Evolutionary conservation across 2,113 vertebrate species (phyloP), one percentile per base, ranked within the genome.

Genomic region (Emydocephalus ijimae): DNA sequence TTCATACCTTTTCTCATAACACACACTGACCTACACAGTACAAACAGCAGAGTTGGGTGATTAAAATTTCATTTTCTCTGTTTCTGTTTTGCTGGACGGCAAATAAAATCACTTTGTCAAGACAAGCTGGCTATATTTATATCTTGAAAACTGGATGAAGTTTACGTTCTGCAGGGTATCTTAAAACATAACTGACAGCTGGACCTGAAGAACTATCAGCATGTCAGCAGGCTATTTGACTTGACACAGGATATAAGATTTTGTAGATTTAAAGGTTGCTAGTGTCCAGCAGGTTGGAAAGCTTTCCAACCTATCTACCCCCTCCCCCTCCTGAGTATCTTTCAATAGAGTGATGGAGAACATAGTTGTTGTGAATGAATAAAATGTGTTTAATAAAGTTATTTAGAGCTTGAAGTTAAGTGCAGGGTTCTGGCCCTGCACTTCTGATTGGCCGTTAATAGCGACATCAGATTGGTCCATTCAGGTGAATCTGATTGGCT

Each of bases 101-200:
- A 94, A 91, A 89, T 29, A 89, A 69, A 91, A 86, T 23, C 29
- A 48, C 48, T 93, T 92, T 91, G 24, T 39, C 34, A 43, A 89
- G 92, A 39, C 87, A 91, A 90, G 3, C 3, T 86, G 24, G 56
- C 52, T 89, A 57, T 87, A 92, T 94, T 91, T 92, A 91, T 91
- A 91, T 87, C 69, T 89, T 86, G 55, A 89, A 93, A 93, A 81
- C 52, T 93, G 92, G 92, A 69, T 55, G 89, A 93, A 74, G 92
- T 92, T 93, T 90, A 89, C 61, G 81, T 87, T 93, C 85, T 90
- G 93, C 93, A 93, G 93, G 88, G 61, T 93, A 85, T 94, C 92
- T 92, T 95, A 90, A 95, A 95, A 93, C 93, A 94, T 94, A 90
- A 88, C 24, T 57, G 94, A 92, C 92, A 95, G 94, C 92, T 95